These are phyloP conservation scores for Chrysemys picta DNA, from an alignment of 2,113 vertebrate genomes.

Conservation along the genomic window DNA sequence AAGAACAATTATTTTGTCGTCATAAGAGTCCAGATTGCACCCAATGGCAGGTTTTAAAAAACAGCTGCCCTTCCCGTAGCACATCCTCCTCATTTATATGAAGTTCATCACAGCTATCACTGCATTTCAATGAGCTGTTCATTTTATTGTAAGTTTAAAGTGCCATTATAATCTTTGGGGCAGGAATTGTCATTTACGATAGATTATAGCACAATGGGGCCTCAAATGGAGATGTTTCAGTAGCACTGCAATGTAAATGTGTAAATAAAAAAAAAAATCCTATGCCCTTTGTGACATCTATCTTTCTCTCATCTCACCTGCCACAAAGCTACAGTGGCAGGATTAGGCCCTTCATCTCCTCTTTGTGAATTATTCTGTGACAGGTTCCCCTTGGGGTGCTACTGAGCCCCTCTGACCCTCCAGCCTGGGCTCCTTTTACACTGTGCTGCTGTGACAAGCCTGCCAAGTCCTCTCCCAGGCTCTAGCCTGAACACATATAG, in stretches of 20 bases:
- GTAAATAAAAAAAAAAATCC: background rate
- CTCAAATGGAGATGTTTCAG: background rate
- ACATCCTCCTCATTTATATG: background rate
- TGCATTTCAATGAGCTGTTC: background rate
- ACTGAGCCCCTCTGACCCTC: too few species aligned
- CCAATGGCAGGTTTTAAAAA: slow-evolving; percentile 24
- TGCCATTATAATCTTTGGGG: background rate
- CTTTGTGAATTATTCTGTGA: background rate
- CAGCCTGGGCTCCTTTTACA: too few species aligned
- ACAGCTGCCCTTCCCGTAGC: background rate
- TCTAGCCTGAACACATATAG: too few species aligned
- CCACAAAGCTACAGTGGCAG: background rate
- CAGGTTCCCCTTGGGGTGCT: too few species aligned
- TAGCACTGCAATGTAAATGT: background rate
- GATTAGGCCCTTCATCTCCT: background rate
- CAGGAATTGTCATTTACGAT: background rate
- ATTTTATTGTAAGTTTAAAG: background rate
- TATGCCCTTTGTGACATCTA: background rate
- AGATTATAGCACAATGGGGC: background rate
- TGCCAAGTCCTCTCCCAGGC: too few species aligned
- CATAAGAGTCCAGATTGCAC: background rate
- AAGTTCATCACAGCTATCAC: background rate
- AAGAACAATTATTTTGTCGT: slow-evolving; percentile 14
- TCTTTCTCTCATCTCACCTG: background rate
- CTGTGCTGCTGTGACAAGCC: too few species aligned